Percentiles rank a stretch among this genome's conserved stretches.
Evolutionary conservation across 2,797 vertebrate genomes (phyloP).

Genomic region (Sternotherus odoratus): DNA sequence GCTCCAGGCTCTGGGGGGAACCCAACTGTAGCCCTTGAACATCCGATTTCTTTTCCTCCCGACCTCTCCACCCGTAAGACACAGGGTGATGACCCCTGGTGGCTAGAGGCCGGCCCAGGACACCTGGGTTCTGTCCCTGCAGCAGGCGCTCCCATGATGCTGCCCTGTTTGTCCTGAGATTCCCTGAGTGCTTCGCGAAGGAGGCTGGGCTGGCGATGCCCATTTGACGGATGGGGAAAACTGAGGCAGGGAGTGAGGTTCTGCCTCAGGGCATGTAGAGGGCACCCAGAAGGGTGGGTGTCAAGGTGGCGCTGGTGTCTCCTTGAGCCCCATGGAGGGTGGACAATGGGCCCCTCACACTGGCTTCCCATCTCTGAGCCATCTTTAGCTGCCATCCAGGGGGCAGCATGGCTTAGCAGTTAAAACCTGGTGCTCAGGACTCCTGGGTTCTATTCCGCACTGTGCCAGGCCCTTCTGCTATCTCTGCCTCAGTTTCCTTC

Average conservation of each 20-base stretch:
- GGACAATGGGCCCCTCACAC: background rate
- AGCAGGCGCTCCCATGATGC: background rate
- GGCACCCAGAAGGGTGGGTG: no score
- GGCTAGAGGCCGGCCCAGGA: no score
- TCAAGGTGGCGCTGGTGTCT: accelerated
- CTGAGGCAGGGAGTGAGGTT: background rate
- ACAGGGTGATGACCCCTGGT: no score
- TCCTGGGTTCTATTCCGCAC: background rate
- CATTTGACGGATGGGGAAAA: background rate
- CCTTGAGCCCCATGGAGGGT: no score
- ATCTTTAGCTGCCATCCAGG: background rate
- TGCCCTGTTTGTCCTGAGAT: background rate
- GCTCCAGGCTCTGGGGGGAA: no score
- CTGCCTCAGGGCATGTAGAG: background rate
- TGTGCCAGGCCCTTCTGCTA: no score
- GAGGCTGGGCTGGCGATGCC: background rate
- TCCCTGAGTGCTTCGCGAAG: background rate
- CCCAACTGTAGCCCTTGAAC: no score
- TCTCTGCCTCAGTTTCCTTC: background rate
- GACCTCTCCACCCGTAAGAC: no score
- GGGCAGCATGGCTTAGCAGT: background rate
- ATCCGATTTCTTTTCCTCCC: no score
- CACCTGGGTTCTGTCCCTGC: no score
- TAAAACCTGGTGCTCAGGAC: background rate
- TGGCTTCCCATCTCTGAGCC: background rate